Conservation (phyloP, 92 coral and sea anemone species). For the Porites lobata region DNA sequence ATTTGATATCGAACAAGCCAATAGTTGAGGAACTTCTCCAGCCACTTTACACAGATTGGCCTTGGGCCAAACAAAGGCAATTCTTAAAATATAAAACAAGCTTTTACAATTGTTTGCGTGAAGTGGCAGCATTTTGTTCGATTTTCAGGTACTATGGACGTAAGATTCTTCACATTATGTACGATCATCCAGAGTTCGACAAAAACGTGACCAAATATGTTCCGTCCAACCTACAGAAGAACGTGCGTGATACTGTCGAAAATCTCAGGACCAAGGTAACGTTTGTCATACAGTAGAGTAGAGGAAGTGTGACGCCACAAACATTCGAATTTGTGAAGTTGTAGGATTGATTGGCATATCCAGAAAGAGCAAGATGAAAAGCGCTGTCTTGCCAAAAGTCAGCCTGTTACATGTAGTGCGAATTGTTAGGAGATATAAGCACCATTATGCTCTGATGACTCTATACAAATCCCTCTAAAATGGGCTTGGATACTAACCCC, state of each 20-base stretch:
- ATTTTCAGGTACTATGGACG: slow-evolving; percentile 91
- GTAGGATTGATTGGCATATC: no score
- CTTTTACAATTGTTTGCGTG: neutral
- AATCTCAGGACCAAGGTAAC: slow-evolving; percentile 84
- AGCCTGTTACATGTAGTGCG: no score
- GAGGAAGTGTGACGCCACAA: no score
- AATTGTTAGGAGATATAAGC: no score
- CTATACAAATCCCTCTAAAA: no score
- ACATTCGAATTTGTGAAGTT: no score
- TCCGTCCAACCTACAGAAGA: slow-evolving; percentile 81
- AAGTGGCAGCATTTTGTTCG: neutral
- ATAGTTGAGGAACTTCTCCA: no score
- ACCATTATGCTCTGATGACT: no score
- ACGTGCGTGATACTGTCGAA: slow-evolving; percentile 88
- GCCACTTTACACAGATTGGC: neutral
- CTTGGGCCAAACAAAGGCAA: neutral
- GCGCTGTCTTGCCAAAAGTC: no score
- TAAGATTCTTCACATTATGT: slow-evolving; percentile 82
- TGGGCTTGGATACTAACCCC: no score
- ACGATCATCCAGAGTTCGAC: slow-evolving; percentile 96
- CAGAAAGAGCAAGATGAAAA: no score
- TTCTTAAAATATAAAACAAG: neutral
- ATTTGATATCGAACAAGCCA: no score
- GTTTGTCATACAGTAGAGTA: neutral
- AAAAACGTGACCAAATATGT: slow-evolving; percentile 85